Base-by-base conservation (phyloP, 2,888 invertebrate genomes). In the Xanthostigma xanthostigma region DNA sequence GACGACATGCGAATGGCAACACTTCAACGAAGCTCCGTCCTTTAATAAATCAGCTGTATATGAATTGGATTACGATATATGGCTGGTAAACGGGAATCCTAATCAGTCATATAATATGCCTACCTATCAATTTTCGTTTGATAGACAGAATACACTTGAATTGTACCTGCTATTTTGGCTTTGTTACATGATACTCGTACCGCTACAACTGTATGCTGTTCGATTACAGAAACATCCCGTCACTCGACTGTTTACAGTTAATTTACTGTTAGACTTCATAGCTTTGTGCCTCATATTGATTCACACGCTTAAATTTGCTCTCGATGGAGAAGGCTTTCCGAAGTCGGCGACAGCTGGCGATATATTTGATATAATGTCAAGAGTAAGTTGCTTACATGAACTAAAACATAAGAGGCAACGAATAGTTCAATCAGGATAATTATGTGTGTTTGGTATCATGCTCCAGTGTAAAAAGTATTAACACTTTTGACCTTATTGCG, bases 51-150 rank as follows among this genome's bases (percentile, higher is more conserved):
- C 50, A 35, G 55, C 61, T 13, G 55, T 60, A 17, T 61, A 60
- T 45, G 67, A 75, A 46, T 67, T 90, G 11, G 71, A 82, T 46
- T 97, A 95, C 66, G 91, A 97, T 65, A 84, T 97, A 56, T 93
- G 92, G 86, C 74, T 97, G 44, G 95, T 96, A 8, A 97, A 97
- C 68, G 95, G 96, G 33, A 89, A 91, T 68, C 97, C 97, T 0
- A 89, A 88, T 63, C 76, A 80, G 57, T 87, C 88, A 51, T 85
- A 85, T 60, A 93, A 91, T 65, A 85, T 88, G 49, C 75, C 96
- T 59, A 81, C 89, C 49, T 94, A 92, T 69, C 94, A 97, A 65
- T 96, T 96, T 66, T 95, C 95, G 1, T 96, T 94, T 69, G 96
- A 97, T 63, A 78, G 87, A 62, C 93, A 93, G 67, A 90, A 94